phyloP scores from a whole-genome alignment of 2,888 invertebrate species.

The Diarsia dahlii region DNA sequence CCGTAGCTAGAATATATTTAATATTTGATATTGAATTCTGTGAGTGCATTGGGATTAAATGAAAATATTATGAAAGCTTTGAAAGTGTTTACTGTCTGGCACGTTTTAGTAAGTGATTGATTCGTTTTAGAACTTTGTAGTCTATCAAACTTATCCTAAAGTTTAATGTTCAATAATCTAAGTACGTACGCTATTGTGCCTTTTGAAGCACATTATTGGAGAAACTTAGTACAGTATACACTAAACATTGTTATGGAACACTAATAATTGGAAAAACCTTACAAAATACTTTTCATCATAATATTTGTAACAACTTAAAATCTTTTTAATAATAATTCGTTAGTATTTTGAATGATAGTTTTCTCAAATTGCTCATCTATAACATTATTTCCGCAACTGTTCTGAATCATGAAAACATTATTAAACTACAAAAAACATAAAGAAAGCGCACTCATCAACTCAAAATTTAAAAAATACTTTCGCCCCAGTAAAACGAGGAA shows the following conservation, averaged over 20 bases:
- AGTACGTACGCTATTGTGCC: not conserved
- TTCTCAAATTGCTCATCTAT: not conserved
- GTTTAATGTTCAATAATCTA: slow-evolving; percentile 1
- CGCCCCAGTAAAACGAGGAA: slow-evolving; percentile 72
- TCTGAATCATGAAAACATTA: not conserved
- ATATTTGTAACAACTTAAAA: not conserved
- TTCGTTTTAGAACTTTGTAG: not conserved
- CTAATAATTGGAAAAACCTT: not conserved
- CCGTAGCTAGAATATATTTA: slow-evolving; percentile 24
- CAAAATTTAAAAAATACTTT: slow-evolving; percentile 55
- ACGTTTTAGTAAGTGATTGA: slow-evolving; percentile 17
- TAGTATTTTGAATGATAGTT: not conserved
- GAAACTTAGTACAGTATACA: not conserved
- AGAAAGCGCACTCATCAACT: slow-evolving; percentile 4
- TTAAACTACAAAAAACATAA: not conserved
- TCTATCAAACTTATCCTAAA: slow-evolving; percentile 2
- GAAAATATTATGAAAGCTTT: slow-evolving; percentile 9
- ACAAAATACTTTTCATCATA: not conserved
- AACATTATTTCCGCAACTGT: not conserved
- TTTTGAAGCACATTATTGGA: not conserved
- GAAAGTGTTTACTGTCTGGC: slow-evolving; percentile 7
- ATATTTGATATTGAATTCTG: slow-evolving; percentile 48
- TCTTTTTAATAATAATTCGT: not conserved
- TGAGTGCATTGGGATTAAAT: slow-evolving; percentile 36
- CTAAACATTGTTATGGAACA: not conserved